phyloP scores from a whole-genome alignment of 2,113 vertebrate genomes.

The Thamnophis sirtalis region DNA sequence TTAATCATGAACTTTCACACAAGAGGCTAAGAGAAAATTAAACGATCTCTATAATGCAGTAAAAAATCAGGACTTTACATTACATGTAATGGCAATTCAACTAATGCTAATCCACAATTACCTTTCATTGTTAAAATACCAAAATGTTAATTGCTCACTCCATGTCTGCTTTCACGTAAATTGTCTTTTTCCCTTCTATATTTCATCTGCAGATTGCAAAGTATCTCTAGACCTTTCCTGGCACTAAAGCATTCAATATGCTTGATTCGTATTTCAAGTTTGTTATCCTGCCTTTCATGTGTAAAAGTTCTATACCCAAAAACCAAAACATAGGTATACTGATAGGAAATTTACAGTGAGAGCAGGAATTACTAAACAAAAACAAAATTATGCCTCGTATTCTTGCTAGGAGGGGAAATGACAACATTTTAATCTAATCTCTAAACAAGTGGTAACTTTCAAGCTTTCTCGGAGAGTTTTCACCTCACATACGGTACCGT shows the following conservation, averaged over 20 bases:
- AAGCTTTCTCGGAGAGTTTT: neutral
- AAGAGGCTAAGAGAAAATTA: neutral
- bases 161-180: neutral
- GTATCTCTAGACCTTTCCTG: neutral
- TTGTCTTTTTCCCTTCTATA: neutral
- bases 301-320: neutral
- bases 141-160: neutral
- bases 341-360: neutral
- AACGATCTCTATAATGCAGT: neutral
- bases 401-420: neutral
- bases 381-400: too few relatives aligned
- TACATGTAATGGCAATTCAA: neutral
- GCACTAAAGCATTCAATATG: too few relatives aligned
- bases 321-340: neutral
- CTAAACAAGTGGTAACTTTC: neutral
- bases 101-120: neutral
- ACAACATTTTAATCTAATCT: neutral
- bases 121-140: neutral
- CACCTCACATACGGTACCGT: neutral
- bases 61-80: neutral
- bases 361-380: neutral
- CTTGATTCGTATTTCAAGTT: conserved; percentile 1
- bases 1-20: neutral
- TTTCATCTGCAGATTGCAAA: neutral
- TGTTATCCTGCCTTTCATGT: neutral